A percentile compares a stretch with the other conserved stretches of the same genome.
Conservation (phyloP, 2,113 vertebrate species). For the Phylloscopus trochilus region DNA sequence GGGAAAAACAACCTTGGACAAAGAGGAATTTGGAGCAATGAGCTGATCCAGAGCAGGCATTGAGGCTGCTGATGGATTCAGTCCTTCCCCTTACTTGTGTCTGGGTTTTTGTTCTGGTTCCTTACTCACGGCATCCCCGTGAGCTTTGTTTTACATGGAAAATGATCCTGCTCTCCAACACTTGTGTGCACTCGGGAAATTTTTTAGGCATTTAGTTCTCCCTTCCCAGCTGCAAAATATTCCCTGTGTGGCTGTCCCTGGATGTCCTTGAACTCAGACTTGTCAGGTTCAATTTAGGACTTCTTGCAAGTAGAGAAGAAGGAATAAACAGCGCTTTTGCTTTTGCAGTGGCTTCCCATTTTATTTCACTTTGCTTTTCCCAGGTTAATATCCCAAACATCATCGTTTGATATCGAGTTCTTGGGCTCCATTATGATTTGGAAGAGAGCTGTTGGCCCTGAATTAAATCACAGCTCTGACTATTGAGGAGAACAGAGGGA, state of each 20-base stretch:
- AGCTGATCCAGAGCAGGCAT: background rate
- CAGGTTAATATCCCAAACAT: background rate
- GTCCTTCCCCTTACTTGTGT: background rate
- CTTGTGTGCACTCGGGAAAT: background rate
- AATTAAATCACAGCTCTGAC: background rate
- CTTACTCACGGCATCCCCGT: background rate
- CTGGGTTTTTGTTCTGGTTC: background rate
- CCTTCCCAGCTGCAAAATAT: background rate
- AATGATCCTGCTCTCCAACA: background rate
- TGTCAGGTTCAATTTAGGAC: background rate
- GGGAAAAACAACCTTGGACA: background rate
- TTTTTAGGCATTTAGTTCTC: background rate
- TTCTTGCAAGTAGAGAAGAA: background rate
- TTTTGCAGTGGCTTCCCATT: constrained; percentile 21
- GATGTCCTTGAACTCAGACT: background rate
- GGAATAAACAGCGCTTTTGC: background rate
- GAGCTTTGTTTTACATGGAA: background rate
- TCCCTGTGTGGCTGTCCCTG: background rate
- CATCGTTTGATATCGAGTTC: background rate
- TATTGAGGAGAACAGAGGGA: background rate
- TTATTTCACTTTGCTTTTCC: constrained; percentile 42
- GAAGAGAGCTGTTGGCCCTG: background rate
- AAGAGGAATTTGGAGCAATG: background rate
- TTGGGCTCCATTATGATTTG: background rate
- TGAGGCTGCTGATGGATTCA: background rate